Evolutionary conservation across 2,113 vertebrate species (phyloP), one percentile per base, ranked within the genome.

Genomic region (Papio anubis): DNA sequence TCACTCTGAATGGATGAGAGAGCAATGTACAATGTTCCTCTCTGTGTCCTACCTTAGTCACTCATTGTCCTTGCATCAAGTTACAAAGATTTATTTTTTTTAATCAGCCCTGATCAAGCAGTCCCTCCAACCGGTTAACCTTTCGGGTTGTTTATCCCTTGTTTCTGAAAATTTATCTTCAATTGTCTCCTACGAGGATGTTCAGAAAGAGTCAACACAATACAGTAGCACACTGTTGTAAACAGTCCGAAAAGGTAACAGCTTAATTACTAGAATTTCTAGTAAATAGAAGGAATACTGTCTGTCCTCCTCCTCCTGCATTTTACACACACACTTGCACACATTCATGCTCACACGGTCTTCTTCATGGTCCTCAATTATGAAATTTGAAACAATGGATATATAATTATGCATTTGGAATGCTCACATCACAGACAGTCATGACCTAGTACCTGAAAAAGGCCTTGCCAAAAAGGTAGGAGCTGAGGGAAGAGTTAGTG

Each of bases 81-180:
- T 86, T 95, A 90, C 5, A 70, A 75, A 94, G 83, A 95, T 96
- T 94, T 96, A 95, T 76, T 80, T 93, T 73, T 97, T 97, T 97
- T 96, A 98, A 97, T 96, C 93, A 95, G 23, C 3, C 89, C 45
- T 50, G 55, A 97, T 98, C 83, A 95, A 21, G 55, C 43, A 97
- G 27, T 88, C 68, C 4, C 90, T 97, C 27, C 88, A 35, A 76
- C 9, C 75, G 13, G 43, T 97, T 89, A 94, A 40, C 93, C 96
- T 97, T 73, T 23, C 25, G 20, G 17, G 10, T 72, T 89, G 73
- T 87, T 97, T 61, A 78, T 12, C 32, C 35, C 70, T 97, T 93
- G 83, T 97, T 98, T 98, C 95, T 57, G 12, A 55, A 95, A 75
- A 75, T 97, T 97, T 30, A 23, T 96, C 38, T 97, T 97, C 17